Conservation (phyloP, 2,113 vertebrate genomes). For the Hydrolagus affinis region DNA sequence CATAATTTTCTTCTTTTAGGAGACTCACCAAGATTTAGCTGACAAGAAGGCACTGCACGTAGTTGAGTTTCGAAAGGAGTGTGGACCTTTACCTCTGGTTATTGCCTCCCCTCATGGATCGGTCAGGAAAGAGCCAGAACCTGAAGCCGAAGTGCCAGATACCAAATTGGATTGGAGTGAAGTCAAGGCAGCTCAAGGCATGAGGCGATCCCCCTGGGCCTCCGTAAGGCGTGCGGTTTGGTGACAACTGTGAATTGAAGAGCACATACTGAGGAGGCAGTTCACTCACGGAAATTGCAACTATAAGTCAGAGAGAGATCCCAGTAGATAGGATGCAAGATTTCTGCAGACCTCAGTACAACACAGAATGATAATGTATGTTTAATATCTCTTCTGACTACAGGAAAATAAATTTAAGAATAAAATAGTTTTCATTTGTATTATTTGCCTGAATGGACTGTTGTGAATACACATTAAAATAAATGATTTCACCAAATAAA, state of each 20-base stretch:
- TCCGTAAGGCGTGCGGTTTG: slow-evolving; percentile 60
- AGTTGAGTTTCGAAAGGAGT: slow-evolving; percentile 73
- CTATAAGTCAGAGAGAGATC: neutral
- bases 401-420: neutral
- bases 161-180: slow-evolving; percentile 75
- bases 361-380: neutral
- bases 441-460: neutral
- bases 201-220: slow-evolving; percentile 65
- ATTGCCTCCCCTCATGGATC: slow-evolving; percentile 63
- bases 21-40: slow-evolving; percentile 74
- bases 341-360: neutral
- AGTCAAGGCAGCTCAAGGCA: slow-evolving; percentile 62
- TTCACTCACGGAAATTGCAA: neutral
- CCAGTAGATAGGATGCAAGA: neutral
- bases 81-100: slow-evolving; percentile 69
- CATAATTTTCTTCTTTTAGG: slow-evolving; percentile 46
- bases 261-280: neutral
- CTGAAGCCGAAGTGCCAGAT: slow-evolving; percentile 61
- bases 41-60: slow-evolving; percentile 75
- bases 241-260: slow-evolving; percentile 41
- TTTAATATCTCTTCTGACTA: neutral
- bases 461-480: neutral
- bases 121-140: slow-evolving; percentile 52
- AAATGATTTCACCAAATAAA: neutral
- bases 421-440: neutral